Evolutionary conservation across 2,113 vertebrate species (phyloP), one percentile per base, ranked within the genome.

Genomic region (Amphiprion percula): DNA sequence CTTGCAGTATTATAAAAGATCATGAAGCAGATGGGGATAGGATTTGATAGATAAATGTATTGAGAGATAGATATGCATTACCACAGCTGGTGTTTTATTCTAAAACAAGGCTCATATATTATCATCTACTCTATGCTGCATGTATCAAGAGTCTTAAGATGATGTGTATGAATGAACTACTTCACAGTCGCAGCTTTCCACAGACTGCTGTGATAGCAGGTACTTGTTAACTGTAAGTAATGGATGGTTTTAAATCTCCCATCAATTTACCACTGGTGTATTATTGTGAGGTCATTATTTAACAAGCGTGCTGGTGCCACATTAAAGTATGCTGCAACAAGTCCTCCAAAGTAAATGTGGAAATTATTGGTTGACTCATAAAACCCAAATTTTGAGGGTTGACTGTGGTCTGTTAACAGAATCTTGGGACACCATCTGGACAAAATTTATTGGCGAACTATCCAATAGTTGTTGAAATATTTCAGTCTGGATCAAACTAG

Each of bases 1-100:
- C 73, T 55, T n/a, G 60, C 65, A 68, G 62, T 83, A 74, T 81
- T 72, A 83, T 68, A 68, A 65, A 70, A 78, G 74, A 80, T 50
- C 69, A 74, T 72, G 10, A 59, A 41, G 67, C 63, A 68, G 73
- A 88, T 78, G 55, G 62, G 66, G 70, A 78, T 80, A 5, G 50
- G 64, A 85, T 85, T 83, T 76, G 59, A 74, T 39, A 66, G 60
- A 84, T 84, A 81, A 76, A 78, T 84, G 81, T 67, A 44, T 74
- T 62, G 68, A 70, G 79, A 71, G 71, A 71, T 73, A 60, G 65
- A 74, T 74, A 67, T 75, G 71, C 73, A 82, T 73, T 77, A 82
- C 58, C 37, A 26, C 0, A 23, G 37, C 28, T 15, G 4, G 24
- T 72, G 55, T 77, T 78, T 80, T 49, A 74, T 61, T 71, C 41